Base-by-base conservation (phyloP, 2,888 invertebrate genomes). In the Hyles lineata region DNA sequence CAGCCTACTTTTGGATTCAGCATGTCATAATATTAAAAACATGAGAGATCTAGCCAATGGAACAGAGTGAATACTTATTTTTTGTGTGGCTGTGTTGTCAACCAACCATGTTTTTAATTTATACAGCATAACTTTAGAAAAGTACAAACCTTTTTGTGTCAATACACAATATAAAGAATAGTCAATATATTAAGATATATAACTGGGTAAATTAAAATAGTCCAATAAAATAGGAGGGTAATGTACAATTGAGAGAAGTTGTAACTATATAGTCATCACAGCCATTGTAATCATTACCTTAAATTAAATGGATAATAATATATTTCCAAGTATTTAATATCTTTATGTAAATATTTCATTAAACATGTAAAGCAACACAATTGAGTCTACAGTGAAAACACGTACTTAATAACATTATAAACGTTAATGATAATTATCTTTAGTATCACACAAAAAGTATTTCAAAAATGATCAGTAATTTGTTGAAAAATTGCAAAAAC, bases 321-420 rank as follows among this genome's bases (percentile, higher is more conserved):
- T 55, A 55, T 55, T 55, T 5, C 5, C 55, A n/a, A 55, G 17
- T 55, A 55, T 55, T 55, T n/a, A n/a, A 55, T 55, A 19, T 55
- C 6, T 55, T n/a, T 55, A 55, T 55, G 15, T 43, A 43, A 43
- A 55, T 55, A 55, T 55, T 55, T 55, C 55, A n/a, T 55, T n/a
- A n/a, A 55, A 17, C 17, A 55, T 55, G n/a, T 55, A n/a, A 55
- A 55, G 55, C 8, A 60, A 67, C 67, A 72, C 58, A 72, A 72
- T 58, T 58, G 5, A 67, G 29, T 25, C 59, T 72, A 63, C 58
- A 70, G 63, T 23, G 62, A 63, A 35, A 32, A 63, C 55, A 70
- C n/a, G 58, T 21, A 70, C n/a, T 43, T 21, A 60, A 70, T n/a
- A 70, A 75, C 55, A 35, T 55, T 50, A 50, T 70, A 59, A 19